Percentiles rank a stretch among this genome's conserved stretches.
Evolutionary conservation across 1,140 invertebrate genomes (phyloP).

Genomic region (Fopius arisanus): DNA sequence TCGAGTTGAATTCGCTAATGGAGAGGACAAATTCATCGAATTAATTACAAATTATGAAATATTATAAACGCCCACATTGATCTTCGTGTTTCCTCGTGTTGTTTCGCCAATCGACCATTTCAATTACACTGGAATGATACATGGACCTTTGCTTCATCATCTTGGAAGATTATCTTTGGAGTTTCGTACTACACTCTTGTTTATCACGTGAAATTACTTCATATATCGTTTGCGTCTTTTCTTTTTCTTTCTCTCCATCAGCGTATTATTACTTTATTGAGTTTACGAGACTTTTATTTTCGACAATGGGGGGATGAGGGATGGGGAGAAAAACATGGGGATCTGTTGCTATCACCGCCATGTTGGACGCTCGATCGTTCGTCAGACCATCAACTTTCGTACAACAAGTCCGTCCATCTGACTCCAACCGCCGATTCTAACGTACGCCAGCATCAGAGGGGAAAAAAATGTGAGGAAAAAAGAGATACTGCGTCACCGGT

Average conservation of each 20-base stretch:
- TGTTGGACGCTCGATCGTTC: conserved; percentile 30
- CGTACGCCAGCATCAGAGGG: background rate
- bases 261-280: no score
- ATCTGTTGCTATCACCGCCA: background rate
- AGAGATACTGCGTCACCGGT: background rate
- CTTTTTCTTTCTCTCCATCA: no score
- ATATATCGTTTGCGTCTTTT: no score
- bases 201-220: no score
- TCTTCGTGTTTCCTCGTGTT: conserved; percentile 33
- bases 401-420: conserved; percentile 28
- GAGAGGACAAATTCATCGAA: conserved; percentile 11
- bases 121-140: background rate
- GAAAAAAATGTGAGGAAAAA: background rate
- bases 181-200: no score
- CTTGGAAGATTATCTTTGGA: no score
- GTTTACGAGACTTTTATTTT: no score
- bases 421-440: background rate
- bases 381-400: background rate
- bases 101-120: conserved; percentile 21
- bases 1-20: conserved; percentile 55
- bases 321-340: background rate
- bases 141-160: background rate
- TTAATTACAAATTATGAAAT: conserved; percentile 3
- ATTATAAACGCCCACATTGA: conserved; percentile 5
- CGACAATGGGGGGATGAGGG: background rate